phyloP scores from a whole-genome alignment of 2,888 invertebrate genomes.

The Acleris sparsana region DNA sequence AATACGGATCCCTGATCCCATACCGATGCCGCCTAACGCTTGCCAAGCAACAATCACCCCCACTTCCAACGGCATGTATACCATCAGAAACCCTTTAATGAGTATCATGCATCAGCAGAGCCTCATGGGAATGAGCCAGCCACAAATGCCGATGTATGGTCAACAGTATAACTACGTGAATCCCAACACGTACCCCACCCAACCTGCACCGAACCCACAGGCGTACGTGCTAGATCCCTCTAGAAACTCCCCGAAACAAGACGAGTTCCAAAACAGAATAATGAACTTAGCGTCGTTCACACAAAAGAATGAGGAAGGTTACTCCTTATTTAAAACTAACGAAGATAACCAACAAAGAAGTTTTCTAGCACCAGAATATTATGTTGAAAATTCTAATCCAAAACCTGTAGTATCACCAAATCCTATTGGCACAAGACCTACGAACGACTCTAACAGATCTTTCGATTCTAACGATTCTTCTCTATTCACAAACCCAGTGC shows the following conservation, averaged over 20 bases:
- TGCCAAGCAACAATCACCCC: conserved; percentile 81
- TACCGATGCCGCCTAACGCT: conserved; percentile 75
- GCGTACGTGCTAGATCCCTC: conserved; percentile 50
- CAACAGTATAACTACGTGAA: conserved; percentile 65
- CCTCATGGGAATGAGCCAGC: conserved; percentile 61
- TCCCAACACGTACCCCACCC: conserved; percentile 57
- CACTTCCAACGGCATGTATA: conserved; percentile 89
- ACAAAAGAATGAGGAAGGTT: conserved; percentile 76
- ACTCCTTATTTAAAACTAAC: conserved; percentile 68
- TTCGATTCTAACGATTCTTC: conserved; percentile 61
- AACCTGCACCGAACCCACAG: conserved; percentile 39
- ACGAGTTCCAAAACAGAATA: conserved; percentile 66
- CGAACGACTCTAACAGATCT: conserved; percentile 45
- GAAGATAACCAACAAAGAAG: conserved; percentile 63
- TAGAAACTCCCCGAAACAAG: conserved; percentile 52
- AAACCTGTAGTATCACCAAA: conserved; percentile 70
- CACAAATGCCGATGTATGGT: conserved; percentile 51
- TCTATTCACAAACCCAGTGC: conserved; percentile 55
- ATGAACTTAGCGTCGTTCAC: conserved; percentile 76
- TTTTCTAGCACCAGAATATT: conserved; percentile 66
- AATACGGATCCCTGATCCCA: conserved; percentile 72
- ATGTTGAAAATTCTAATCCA: conserved; percentile 54
- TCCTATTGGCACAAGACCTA: conserved; percentile 72
- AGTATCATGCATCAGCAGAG: conserved; percentile 78
- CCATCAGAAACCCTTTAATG: conserved; percentile 90